Base-by-base conservation (phyloP, 92 coral and sea anemone species). In the Epizoanthus stellaris region DNA sequence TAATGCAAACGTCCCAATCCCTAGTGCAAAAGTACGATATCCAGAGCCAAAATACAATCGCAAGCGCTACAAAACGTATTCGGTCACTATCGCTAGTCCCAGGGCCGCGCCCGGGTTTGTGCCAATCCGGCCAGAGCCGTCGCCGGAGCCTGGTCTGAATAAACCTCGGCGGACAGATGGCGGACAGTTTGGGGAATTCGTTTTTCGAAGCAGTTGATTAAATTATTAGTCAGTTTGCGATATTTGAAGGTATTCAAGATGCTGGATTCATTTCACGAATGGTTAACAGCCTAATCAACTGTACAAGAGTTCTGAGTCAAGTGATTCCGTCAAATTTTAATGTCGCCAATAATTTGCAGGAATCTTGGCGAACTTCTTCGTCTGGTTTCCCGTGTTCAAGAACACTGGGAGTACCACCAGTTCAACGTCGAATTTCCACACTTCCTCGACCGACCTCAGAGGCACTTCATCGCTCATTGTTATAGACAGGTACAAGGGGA, bases 381-480 rank as follows among this genome's bases (percentile, higher is more conserved):
- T 69, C 60, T 87, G 25, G 19, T 87, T 62, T 38, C 86, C 67
- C 74, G 72, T 72, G 53, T 80, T 38, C 82, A 69, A 87, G 81
- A 80, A 70, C 82, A 74, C 67, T 87, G 86, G 81, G 86, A 80
- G 81, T 82, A 80, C 61, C 80, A 71, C 74, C 84, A 80, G 20
- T 87, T 80, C 23, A 71, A 62, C 45, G 15, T 67, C 36, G 89
- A 86, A 67, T 57, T 61, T 77, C 67, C 10, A 77, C 58, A 64
- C 70, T 86, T 45, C 85, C 89, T 34, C 80, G 73, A 56, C 85
- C 89, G 19, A 86, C 73, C 38, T 76, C 76, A 47, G 88, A 85
- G 76, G 84, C 88, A 45, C 74, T 75, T 10, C 59, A 57, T 69
- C 68, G 88, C 61, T 23, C 75, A 75, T 21, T 20, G 17, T 17